A percentile compares a stretch with the other conserved stretches of the same genome.
Evolutionary conservation across 2,797 vertebrate species (phyloP).

Genomic region (Taenioides sp.): DNA sequence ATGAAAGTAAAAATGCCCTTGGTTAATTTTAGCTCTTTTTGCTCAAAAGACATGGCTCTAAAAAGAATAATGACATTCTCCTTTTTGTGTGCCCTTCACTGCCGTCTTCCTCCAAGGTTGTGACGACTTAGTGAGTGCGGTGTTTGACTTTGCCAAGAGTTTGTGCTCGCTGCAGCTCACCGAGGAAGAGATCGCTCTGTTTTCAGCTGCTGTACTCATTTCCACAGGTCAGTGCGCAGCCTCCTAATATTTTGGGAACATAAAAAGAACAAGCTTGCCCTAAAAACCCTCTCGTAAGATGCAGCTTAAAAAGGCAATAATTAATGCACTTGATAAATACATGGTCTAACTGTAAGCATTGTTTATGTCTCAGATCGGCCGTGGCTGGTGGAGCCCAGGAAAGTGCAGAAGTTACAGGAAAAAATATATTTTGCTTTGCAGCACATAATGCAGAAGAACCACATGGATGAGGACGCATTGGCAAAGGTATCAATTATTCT

Average conservation of each 20-base stretch:
- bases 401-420: constrained; percentile 99
- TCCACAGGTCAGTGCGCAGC: constrained; percentile 87
- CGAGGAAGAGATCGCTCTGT: constrained; percentile 97
- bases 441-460: constrained; percentile 99
- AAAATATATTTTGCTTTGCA: constrained; percentile 99
- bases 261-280: not conserved
- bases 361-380: constrained; percentile 84
- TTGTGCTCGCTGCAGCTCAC: constrained; percentile 97
- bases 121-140: constrained; percentile 95
- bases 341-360: not conserved
- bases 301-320: not conserved
- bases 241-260: constrained; percentile 4
- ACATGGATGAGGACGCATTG: constrained; percentile 94
- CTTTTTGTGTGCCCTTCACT: constrained; percentile 30
- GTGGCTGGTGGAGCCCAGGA: constrained; percentile 97
- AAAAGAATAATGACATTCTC: constrained; percentile 26
- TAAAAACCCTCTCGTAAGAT: not conserved
- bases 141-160: constrained; percentile 99
- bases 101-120: constrained; percentile 81
- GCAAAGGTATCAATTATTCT: constrained; percentile 83
- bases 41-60: constrained; percentile 25
- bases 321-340: not conserved
- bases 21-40: constrained; percentile 24
- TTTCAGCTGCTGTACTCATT: constrained; percentile 98
- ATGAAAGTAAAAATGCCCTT: not conserved